Evolutionary conservation across 1,140 invertebrate genomes (phyloP), one percentile per base, ranked within the genome.

Genomic region (Aphelenchoides avenae): DNA sequence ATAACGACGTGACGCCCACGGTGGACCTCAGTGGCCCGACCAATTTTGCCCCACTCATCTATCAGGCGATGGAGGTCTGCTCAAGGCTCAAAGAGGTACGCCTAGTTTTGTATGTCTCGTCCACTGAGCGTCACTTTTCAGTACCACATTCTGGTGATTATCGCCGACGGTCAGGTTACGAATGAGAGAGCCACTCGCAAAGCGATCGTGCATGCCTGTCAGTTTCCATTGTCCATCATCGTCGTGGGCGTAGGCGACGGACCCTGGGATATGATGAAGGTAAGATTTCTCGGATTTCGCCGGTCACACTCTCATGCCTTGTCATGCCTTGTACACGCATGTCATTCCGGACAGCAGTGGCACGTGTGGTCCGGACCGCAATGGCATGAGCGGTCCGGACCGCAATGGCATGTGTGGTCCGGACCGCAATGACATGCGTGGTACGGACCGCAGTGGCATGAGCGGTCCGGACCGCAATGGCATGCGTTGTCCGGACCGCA

Each of bases 181-280:
- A 79, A 81, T 41, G 79, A 82, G 52, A 47, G 63, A 36, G 66
- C 68, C 20, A 82, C 79, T 9, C 72, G 77, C 5, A 66, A 80
- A 29, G 81, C 82, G 3, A 82, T 84, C 9, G 80, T 83, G 4
- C 72, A 80, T 20, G 83, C 83, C 4, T 82, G 81, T 7, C 62
- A 78, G 22, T 77, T 79, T 51, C 81, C 83, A 2, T 69, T 84
- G 11, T 82, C 81, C 49, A 83, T 84, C 34, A 80, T 84, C 39
- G 78, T 83, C 7, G 81, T 84, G 11, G 83, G 83, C 3, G 82
- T 81, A n/a, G 83, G 83, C 0, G 82, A 66, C 66, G 82, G 82
- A 13, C 82, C 82, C 0, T 83, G 81, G 81, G 78, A 81, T 41
- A 76, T 76, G 37, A 82, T 83, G 80, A 77, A 55, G 59, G 71